A percentile compares a stretch with the other conserved stretches of the same genome.
Conservation (phyloP, 2,113 vertebrate species). For the Macheiramphus alcinus region DNA sequence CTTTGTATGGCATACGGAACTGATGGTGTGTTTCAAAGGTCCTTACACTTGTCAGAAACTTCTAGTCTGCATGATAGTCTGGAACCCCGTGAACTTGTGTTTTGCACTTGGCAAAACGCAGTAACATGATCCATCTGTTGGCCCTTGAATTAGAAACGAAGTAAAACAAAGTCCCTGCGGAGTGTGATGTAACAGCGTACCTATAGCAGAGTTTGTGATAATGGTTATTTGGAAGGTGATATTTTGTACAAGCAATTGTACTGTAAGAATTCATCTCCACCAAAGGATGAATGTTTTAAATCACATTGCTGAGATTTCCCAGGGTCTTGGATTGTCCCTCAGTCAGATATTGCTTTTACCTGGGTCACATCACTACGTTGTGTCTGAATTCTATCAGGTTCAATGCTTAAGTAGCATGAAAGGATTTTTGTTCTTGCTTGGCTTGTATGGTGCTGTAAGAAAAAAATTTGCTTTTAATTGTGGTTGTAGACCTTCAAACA, state of each 20-base stretch:
- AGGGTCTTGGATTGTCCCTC: neutral
- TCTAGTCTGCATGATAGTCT: neutral
- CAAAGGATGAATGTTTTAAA: neutral
- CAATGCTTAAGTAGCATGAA: neutral
- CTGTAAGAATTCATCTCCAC: neutral
- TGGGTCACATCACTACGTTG: neutral
- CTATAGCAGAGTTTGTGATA: neutral
- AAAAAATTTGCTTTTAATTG: neutral
- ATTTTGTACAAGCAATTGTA: neutral
- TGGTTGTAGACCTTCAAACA: neutral
- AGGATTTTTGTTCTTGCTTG: neutral
- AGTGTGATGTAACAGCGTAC: neutral
- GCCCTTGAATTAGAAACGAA: neutral
- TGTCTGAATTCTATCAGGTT: neutral
- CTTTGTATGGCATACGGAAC: neutral
- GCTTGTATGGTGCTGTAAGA: neutral
- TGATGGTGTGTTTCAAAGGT: neutral
- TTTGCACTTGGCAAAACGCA: neutral
- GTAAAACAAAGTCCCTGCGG: neutral
- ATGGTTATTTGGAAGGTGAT: neutral
- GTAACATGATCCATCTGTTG: neutral
- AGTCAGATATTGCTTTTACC: neutral
- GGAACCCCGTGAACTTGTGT: neutral
- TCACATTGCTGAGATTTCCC: neutral
- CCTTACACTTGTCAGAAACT: slow-evolving; percentile 28